These are phyloP conservation scores for Smittia sp. DNA, from an alignment of 2,888 invertebrate genomes.

Conservation along the genomic window DNA sequence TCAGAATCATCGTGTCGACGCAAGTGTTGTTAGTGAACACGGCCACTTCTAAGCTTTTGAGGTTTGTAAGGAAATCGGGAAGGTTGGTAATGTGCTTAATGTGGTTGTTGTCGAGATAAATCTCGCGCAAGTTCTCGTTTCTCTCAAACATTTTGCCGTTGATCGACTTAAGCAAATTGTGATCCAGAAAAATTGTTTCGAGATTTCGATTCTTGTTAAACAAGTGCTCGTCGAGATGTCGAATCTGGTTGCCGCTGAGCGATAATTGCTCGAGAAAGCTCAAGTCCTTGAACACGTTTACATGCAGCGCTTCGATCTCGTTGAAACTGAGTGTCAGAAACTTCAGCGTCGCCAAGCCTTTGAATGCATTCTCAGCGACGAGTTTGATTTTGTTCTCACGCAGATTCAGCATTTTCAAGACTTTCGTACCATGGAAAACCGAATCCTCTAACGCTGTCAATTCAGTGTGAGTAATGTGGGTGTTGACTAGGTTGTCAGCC, in stretches of 20 bases:
- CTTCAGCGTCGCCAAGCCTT: conserved; percentile 32
- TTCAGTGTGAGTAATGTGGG: conserved; percentile 23
- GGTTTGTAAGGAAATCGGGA: neutral
- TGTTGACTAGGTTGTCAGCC: conserved; percentile 3
- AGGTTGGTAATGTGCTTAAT: conserved; percentile 16
- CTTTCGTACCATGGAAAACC: conserved; percentile 11
- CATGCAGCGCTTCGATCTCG: conserved; percentile 15
- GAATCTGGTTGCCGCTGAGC: neutral
- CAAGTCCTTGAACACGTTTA: conserved; percentile 22
- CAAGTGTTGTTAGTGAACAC: conserved; percentile 29
- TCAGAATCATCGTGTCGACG: conserved; percentile 11
- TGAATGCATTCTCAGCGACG: conserved; percentile 35
- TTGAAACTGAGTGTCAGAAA: conserved; percentile 27
- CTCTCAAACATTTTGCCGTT: conserved; percentile 14
- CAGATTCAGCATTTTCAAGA: conserved; percentile 24
- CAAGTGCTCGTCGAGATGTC: conserved; percentile 20
- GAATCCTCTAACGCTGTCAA: conserved; percentile 21
- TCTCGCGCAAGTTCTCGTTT: conserved; percentile 6
- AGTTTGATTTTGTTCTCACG: conserved; percentile 15
- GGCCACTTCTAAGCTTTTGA: conserved; percentile 1
- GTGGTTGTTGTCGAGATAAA: conserved; percentile 36
- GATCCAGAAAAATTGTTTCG: conserved; percentile 26
- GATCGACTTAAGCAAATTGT: conserved; percentile 23
- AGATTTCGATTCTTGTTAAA: conserved; percentile 37
- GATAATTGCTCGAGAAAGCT: conserved; percentile 29